Base-by-base conservation (phyloP, 2,888 invertebrate species). In the Rhabditoides inermis region DNA sequence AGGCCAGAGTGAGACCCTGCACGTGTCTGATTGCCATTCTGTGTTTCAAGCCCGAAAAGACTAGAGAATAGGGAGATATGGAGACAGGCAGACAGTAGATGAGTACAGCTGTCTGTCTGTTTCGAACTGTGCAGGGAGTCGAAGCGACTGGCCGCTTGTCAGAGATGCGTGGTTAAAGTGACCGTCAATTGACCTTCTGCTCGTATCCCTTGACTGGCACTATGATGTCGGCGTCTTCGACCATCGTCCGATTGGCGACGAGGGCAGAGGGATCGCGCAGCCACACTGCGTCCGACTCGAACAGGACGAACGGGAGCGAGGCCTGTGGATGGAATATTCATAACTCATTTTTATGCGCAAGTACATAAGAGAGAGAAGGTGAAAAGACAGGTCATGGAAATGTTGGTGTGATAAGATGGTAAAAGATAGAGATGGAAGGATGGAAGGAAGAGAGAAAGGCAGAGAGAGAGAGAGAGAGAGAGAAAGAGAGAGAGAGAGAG, bases 221-320 rank as follows among this genome's bases (percentile, higher is more conserved):
- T 10, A 68, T 53, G 18, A 73, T 59, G 47, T 73, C 73, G 18
- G 60, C 67, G 45, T 69, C 69, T 12, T 69, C 70, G n/a, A 59
- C 45, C 20, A 49, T 27, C 2, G 46, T 56, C 40, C 57, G 45
- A 44, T 64, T 57, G 2, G 35, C 35, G 42, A 70, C 68, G 10
- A 65, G 41, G 4, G 40, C 20, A 4, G 56, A 30, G 1, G 73
- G 73, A 49, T 73, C 65, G 28, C 53, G 54, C 27, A 74, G 61
- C 73, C 73, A 73, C 15, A 70, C 48, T 0, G 73, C 61, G 45
- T 73, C 73, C 3, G 72, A 61, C 44, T 73, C 73, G 51, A 74
- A 63, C 3, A 73, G 50, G 5, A 72, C 66, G 42, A 64, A 68
- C 3, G 65, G 54, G n/a, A 69, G 48, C 20, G 56, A 50, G 39